Evolutionary conservation across 2,888 invertebrate genomes (phyloP), one percentile per base, ranked within the genome.

Genomic region (Exocentrus adspersus): DNA sequence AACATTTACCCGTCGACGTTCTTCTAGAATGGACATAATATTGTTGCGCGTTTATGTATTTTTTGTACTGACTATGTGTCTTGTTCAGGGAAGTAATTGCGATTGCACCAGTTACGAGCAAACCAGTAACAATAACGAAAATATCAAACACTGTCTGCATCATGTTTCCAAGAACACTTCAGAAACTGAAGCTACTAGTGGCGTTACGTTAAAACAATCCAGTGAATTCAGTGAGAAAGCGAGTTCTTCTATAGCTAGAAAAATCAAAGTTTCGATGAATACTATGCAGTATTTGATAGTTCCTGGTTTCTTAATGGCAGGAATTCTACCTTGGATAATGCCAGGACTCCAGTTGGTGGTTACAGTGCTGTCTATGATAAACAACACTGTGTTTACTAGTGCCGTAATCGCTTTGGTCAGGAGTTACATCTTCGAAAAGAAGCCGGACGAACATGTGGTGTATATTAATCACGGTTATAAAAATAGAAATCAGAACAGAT

Each of bases 331-430:
- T 0, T 90, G 90, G 78, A 78, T 90, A 14, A 78, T 91, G 74
- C 91, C 91, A 0, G 88, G 87, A 0, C 76, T 91, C 12, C 90
- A 90, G 77, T 85, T 90, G 85, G 87, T 88, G 78, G 87, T 88
- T 0, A 81, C 89, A 24, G 84, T 85, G 48, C 86, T 87, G 0
- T 86, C 86, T 0, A 84, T 90, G 78, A 80, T 91, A 48, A 91
- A 91, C 78, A 88, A 90, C 70, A 87, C 90, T 84, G 90, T 89
- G 0, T 84, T 91, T 37, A 83, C 85, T 20, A 87, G 89, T 0
- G 88, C 89, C 0, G 77, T 88, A 14, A 86, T 88, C 72, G 84
- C 86, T 2, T 75, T 88, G 3, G 79, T 88, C 1, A 82, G 88
- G 66, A 86, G 87, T 71, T 87, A 87, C 71, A 86, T 88, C 0